A percentile compares a stretch with the other conserved stretches of the same genome.
Evolutionary conservation across 2,113 vertebrate genomes (phyloP).

Genomic region (Ovis aries): DNA sequence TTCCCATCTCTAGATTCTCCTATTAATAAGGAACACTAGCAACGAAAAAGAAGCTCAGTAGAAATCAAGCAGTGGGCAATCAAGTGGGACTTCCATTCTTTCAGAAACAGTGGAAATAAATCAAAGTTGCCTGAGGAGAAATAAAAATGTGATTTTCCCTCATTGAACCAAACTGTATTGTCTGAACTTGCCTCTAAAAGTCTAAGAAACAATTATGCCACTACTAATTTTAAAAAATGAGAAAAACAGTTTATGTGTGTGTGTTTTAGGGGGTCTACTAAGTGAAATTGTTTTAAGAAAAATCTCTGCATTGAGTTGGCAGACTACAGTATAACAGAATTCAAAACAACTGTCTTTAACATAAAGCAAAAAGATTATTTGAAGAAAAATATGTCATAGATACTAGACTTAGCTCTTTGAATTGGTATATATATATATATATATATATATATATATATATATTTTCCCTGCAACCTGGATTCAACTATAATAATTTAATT

Average conservation of each 20-base stretch:
- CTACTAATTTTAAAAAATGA: slow-evolving; percentile 14
- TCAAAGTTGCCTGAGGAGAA: background rate
- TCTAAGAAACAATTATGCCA: background rate
- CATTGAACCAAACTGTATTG: background rate
- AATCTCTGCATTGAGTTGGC: background rate
- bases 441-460: background rate
- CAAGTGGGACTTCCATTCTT: background rate
- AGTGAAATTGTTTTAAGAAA: background rate
- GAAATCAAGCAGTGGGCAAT: background rate
- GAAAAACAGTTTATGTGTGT: background rate
- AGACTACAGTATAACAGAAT: background rate
- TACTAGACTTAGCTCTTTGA: background rate
- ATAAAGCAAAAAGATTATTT: background rate
- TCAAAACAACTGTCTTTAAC: background rate
- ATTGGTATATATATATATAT: background rate
- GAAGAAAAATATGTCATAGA: background rate
- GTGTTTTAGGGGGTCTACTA: background rate
- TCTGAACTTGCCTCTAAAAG: background rate
- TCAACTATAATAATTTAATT: background rate
- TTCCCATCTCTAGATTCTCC: background rate
- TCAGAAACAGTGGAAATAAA: slow-evolving; percentile 13
- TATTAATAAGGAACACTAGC: background rate
- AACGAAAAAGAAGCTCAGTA: background rate
- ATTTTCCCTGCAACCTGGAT: background rate
- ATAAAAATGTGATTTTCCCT: background rate